Conservation (phyloP, 2,113 vertebrate species). For the Regulus satrapa region DNA sequence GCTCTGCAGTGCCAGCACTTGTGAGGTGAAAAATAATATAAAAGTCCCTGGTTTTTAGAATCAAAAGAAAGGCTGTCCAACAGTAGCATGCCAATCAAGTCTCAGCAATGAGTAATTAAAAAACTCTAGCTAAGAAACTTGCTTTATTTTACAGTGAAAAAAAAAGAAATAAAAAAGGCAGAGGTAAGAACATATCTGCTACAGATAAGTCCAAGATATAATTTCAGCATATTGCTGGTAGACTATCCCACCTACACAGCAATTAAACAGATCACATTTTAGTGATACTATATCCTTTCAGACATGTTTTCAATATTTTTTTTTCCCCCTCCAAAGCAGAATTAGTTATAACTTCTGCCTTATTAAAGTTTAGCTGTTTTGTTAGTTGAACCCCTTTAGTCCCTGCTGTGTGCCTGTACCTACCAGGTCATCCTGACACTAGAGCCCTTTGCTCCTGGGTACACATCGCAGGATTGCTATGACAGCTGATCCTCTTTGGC, state of each 20-base stretch:
- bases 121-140: neutral
- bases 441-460: neutral
- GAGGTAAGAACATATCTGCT: neutral
- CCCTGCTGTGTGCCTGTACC: neutral
- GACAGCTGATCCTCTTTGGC: neutral
- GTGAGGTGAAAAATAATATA: neutral
- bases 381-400: neutral
- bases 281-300: neutral
- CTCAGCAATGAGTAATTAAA: neutral
- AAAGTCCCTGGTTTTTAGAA: neutral
- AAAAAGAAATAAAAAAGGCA: neutral
- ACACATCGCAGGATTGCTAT: neutral
- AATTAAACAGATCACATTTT: neutral
- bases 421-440: neutral
- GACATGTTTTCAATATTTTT: neutral
- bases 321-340: neutral
- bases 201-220: neutral
- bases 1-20: accelerated
- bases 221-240: neutral
- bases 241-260: neutral
- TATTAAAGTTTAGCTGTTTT: neutral
- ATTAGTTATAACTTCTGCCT: neutral
- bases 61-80: neutral
- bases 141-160: neutral
- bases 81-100: neutral